These are phyloP conservation scores for Rhinoptilus africanus DNA, from an alignment of 2,113 vertebrate genomes.

Conservation along the genomic window DNA sequence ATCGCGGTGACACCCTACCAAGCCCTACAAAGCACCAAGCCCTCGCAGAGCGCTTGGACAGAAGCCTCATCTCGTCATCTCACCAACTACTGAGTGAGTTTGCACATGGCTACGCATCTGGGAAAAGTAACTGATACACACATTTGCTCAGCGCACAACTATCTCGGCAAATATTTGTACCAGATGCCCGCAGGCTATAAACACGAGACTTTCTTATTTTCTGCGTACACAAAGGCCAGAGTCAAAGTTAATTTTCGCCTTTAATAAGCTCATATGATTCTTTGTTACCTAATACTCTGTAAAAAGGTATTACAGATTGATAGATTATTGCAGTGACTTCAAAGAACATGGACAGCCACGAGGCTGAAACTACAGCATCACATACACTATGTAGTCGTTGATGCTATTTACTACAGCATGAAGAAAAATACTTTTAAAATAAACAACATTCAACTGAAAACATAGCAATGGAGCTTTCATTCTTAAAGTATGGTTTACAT, in stretches of 20 bases:
- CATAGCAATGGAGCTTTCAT: constrained; percentile 8
- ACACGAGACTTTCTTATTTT: neutral
- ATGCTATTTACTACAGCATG: constrained; percentile 53
- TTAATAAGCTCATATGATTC: constrained; percentile 65
- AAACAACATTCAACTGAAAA: constrained; percentile 52
- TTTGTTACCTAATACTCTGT: constrained; percentile 63
- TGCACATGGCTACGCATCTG: neutral
- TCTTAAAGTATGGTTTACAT: neutral
- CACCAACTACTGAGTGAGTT: neutral
- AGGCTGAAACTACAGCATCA: constrained; percentile 43
- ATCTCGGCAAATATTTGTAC: neutral
- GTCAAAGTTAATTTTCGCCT: constrained; percentile 47
- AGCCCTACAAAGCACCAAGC: neutral
- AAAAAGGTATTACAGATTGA: constrained; percentile 62
- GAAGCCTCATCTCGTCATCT: neutral
- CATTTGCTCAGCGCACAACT: neutral
- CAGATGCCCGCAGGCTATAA: neutral
- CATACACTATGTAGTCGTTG: constrained; percentile 41
- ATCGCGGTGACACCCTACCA: rapidly evolving
- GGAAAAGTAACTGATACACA: neutral
- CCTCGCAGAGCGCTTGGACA: neutral
- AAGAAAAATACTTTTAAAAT: constrained; percentile 61
- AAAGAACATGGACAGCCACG: constrained; percentile 38
- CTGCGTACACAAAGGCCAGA: neutral
- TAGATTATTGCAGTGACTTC: constrained; percentile 63